phyloP scores from a whole-genome alignment of 2,797 vertebrate species.

The Cyclura pinguis region DNA sequence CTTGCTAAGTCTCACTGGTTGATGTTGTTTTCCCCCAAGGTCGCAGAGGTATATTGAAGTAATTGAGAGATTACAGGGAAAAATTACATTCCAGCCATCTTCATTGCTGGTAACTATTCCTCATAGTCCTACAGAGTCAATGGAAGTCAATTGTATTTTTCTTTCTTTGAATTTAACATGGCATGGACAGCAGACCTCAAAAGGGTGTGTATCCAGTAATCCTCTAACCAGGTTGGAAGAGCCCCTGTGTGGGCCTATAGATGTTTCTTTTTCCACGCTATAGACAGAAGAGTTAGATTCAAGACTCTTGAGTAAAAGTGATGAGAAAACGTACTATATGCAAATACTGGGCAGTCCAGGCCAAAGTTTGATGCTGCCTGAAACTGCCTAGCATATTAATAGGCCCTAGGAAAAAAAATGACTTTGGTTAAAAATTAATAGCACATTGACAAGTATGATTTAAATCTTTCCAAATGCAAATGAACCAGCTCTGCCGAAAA shows the following conservation, averaged over 20 bases:
- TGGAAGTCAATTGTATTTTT: constrained; percentile 32
- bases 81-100: constrained; percentile 5
- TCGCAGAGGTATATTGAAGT: constrained; percentile 42
- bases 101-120: constrained; percentile 6
- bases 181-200: constrained; percentile 50
- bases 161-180: constrained; percentile 51
- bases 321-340: constrained; percentile 61
- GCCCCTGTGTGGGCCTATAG: constrained; percentile 37
- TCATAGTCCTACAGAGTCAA: constrained; percentile 13
- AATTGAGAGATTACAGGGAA: constrained; percentile 37
- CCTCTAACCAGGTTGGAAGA: background rate
- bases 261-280: constrained; percentile 36
- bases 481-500: constrained; percentile 61
- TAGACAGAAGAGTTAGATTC: constrained; percentile 56
- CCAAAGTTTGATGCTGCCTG: constrained; percentile 70
- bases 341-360: constrained; percentile 62
- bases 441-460: constrained; percentile 70
- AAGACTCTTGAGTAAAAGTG: constrained; percentile 61
- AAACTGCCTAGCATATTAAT: constrained; percentile 74
- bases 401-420: constrained; percentile 64
- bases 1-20: constrained; percentile 30
- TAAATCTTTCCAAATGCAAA: constrained; percentile 75
- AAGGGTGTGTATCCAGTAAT: constrained; percentile 35
- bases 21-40: constrained; percentile 1
- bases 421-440: constrained; percentile 75